Evolutionary conservation across 2,797 vertebrate species (phyloP), one percentile per base, ranked within the genome.

Genomic region (Etheostoma nigrum): DNA sequence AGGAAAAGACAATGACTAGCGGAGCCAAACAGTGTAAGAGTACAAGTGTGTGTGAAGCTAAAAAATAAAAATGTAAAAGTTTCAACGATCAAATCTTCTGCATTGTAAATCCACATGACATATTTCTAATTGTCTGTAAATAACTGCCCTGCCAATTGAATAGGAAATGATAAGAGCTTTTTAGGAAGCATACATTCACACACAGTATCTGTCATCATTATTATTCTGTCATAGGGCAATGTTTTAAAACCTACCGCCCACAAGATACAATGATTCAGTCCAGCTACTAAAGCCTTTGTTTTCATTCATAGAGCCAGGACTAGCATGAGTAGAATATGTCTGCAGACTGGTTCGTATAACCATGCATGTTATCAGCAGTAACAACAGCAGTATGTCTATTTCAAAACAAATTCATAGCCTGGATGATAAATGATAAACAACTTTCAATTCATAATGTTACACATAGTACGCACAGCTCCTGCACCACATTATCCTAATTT

Each of bases 111-210:
- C 15, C 1, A n/a, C 1, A n/a, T 51, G 11, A 44, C 36, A 13
- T 62, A 1, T 15, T 64, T 40, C 3, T 23, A 3, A 57, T 67
- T 64, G 13, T 62, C 58, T 53, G 21, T 30, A 12, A 71, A 55
- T 53, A 25, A 30, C 51, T 23, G 45, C 18, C 25, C 9, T 14
- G 40, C 11, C 19, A 23, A 54, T 40, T 21, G 15, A 76, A 75
- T 2, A 72, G 47, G n/a, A 81, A 67, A 15, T 52, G 40, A 62
- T 51, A 1, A 19, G 6, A 63, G 45, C 49, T 57, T 61, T 44
- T 45, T 44, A 18, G 18, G 33, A 66, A 42, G 42, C n/a, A 53
- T 60, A 44, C 53, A 72, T 74, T 76, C 49, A 81, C 78, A 83
- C 63, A 74, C 40, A 44, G 70, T 5, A 63, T 40, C 36, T 40